Conservation (phyloP, 2,113 vertebrate species). For the Lepus timidus region DNA sequence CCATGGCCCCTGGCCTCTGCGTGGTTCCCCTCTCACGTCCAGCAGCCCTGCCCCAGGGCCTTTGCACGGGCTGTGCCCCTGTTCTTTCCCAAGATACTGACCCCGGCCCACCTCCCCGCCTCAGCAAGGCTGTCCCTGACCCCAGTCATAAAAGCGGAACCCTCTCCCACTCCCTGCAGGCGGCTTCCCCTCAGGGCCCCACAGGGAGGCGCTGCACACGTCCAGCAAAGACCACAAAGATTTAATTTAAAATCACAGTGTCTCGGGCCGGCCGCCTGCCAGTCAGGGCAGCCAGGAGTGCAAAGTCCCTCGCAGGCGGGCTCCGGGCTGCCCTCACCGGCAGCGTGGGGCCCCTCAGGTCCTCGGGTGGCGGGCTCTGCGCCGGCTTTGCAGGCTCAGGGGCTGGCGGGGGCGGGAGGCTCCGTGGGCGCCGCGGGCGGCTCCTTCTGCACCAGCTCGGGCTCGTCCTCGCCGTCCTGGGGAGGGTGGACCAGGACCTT, state of each 20-base stretch:
- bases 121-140: not conserved
- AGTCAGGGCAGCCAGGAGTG: not conserved
- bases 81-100: not conserved
- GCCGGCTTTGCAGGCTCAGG: slow-evolving; percentile 75
- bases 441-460: slow-evolving; percentile 93
- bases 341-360: no score
- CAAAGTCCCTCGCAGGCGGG: slow-evolving; percentile 22
- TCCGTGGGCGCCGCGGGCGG: slow-evolving; percentile 57
- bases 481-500: slow-evolving; percentile 95
- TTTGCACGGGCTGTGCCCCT: not conserved
- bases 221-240: not conserved
- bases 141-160: not conserved
- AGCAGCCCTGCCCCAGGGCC: not conserved
- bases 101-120: not conserved
- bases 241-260: slow-evolving; percentile 81
- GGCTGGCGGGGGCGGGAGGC: slow-evolving; percentile 86
- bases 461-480: slow-evolving; percentile 94
- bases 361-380: no score
- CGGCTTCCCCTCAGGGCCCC: not conserved
- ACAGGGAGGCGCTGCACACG: not conserved
- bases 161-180: not conserved
- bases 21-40: not conserved
- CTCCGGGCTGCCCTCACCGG: not conserved
- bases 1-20: not conserved
- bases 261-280: slow-evolving; percentile 1